These are phyloP conservation scores for Dysmachus trigonus DNA, from an alignment of 2,888 invertebrate genomes.

Conservation along the genomic window DNA sequence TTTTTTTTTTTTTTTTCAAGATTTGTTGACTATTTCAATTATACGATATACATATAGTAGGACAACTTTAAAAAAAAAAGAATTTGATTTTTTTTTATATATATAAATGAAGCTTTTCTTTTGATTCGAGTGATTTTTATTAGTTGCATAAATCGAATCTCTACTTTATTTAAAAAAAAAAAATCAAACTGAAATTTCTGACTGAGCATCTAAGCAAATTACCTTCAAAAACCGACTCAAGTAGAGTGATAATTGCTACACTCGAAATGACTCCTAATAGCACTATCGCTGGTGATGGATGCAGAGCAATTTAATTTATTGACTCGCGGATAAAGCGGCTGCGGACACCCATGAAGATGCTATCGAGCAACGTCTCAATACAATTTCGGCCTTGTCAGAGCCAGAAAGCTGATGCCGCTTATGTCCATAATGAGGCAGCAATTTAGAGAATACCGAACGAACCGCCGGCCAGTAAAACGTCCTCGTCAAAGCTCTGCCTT, in stretches of 20 bases:
- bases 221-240: neutral
- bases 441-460: slow-evolving; percentile 20
- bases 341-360: slow-evolving; percentile 38
- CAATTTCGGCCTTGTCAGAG: neutral
- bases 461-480: slow-evolving; percentile 20
- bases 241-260: neutral
- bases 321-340: neutral
- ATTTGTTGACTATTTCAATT: too few species aligned
- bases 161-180: neutral
- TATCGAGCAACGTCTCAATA: slow-evolving; percentile 35
- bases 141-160: too few species aligned
- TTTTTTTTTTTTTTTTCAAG: too few species aligned
- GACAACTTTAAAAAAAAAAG: too few species aligned
- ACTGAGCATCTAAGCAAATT: neutral
- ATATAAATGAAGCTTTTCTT: too few species aligned
- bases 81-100: too few species aligned
- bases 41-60: too few species aligned
- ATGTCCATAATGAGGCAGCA: slow-evolving; percentile 35
- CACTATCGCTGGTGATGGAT: slow-evolving; percentile 14
- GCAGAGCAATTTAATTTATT: slow-evolving; percentile 5
- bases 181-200: neutral
- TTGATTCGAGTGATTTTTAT: too few species aligned
- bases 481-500: slow-evolving; percentile 53
- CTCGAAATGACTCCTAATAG: slow-evolving; percentile 1
- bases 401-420: neutral